These are phyloP conservation scores for Epiblema foenella DNA, from an alignment of 2,888 invertebrate species.

Conservation along the genomic window DNA sequence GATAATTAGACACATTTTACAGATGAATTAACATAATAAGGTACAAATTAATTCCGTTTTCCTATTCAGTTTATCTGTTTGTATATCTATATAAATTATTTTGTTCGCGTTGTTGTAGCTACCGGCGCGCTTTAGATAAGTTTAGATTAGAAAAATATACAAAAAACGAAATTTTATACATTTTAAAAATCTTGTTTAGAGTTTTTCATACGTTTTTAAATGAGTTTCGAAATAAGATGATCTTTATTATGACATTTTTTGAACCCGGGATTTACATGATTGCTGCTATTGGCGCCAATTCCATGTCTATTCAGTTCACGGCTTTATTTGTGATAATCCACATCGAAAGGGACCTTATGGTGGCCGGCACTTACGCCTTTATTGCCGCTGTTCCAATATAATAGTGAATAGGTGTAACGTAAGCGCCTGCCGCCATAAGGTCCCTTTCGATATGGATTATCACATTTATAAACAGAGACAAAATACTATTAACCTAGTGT, in stretches of 20 bases:
- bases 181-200: constrained; percentile 6
- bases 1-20: constrained; percentile 31
- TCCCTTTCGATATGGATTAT: too few relatives aligned
- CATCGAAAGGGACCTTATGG: too few relatives aligned
- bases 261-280: constrained; percentile 48
- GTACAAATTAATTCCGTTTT: constrained; percentile 32
- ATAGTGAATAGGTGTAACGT: too few relatives aligned
- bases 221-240: constrained; percentile 29
- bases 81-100: constrained; percentile 6
- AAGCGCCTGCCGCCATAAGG: too few relatives aligned
- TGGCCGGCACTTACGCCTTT: too few relatives aligned
- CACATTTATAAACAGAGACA: constrained; percentile 13
- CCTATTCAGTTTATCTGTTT: constrained; percentile 18
- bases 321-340: too few relatives aligned
- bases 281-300: constrained; percentile 55
- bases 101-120: not conserved
- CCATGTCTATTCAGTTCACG: constrained; percentile 41
- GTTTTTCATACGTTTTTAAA: constrained; percentile 8
- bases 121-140: too few relatives aligned
- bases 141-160: too few relatives aligned
- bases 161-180: too few relatives aligned
- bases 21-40: constrained; percentile 36
- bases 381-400: too few relatives aligned
- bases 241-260: constrained; percentile 28
- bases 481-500: constrained; percentile 12